Conservation (phyloP, 2,113 vertebrate species). For the Phalacrocorax pelagicus region DNA sequence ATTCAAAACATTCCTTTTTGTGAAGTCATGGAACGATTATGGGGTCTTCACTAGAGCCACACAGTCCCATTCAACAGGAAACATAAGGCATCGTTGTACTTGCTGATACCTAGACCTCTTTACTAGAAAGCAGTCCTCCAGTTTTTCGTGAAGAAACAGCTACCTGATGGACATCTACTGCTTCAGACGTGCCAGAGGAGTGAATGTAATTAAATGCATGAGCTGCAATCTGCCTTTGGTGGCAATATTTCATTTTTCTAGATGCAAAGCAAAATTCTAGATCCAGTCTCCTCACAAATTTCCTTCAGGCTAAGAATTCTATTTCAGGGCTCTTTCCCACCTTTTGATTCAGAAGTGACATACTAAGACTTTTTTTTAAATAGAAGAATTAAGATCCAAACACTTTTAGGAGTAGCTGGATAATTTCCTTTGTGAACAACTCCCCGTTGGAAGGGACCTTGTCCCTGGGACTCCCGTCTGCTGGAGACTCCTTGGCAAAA, state of each 20-base stretch:
- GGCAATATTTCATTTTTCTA: background rate
- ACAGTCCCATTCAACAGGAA: fast-evolving
- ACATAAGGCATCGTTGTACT: fast-evolving
- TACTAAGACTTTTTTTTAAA: background rate
- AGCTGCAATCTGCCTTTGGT: background rate
- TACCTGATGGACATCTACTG: background rate
- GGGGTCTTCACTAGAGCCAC: background rate
- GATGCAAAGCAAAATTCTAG: background rate
- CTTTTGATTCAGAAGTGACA: background rate
- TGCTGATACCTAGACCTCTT: background rate
- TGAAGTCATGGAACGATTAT: background rate
- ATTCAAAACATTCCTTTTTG: background rate
- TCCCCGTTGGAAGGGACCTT: background rate
- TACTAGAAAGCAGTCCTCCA: background rate
- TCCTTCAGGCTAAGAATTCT: background rate
- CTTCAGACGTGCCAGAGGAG: background rate
- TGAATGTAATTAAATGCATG: background rate
- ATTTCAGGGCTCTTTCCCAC: background rate
- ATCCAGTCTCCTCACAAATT: background rate
- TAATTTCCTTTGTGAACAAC: background rate
- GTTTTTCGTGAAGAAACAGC: background rate
- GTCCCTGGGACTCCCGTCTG: background rate
- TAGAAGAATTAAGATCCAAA: background rate
- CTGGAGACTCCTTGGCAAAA: background rate
- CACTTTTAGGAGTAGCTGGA: background rate